These are phyloP conservation scores for Tetrao urogallus DNA, from an alignment of 2,113 vertebrate genomes.

Conservation along the genomic window DNA sequence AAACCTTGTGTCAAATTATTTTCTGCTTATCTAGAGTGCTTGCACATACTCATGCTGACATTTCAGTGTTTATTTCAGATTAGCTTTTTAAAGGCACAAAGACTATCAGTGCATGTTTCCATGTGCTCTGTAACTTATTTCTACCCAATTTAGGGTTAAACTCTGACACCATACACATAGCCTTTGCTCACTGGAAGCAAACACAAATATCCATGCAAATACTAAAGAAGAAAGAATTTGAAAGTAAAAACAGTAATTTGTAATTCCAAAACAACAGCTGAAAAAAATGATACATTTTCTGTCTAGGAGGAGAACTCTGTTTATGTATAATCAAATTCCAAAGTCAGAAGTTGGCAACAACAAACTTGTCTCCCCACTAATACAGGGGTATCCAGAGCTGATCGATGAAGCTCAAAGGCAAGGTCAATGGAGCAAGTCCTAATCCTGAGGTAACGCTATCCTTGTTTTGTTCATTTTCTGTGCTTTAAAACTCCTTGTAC, in stretches of 20 bases:
- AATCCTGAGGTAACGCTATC: background rate
- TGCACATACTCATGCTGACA: background rate
- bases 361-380: background rate
- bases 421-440: accelerated
- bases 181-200: background rate
- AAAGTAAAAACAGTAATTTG: conserved; percentile 5
- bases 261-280: background rate
- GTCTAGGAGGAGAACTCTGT: background rate
- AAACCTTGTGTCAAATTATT: conserved; percentile 15
- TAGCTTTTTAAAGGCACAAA: conserved; percentile 22
- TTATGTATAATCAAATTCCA: background rate
- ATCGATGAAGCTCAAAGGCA: background rate
- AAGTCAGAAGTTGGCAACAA: background rate
- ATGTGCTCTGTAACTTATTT: background rate
- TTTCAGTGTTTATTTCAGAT: background rate
- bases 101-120: background rate
- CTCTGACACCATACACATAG: background rate
- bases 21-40: background rate
- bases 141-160: background rate
- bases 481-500: background rate
- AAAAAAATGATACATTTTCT: background rate
- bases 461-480: background rate
- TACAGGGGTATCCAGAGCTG: background rate
- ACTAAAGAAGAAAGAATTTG: background rate
- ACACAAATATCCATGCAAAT: background rate